A percentile compares a stretch with the other conserved stretches of the same genome.
These are phyloP conservation scores for Drosophila kanekoi DNA, from an alignment of 2,888 invertebrate species.

Conservation along the genomic window DNA sequence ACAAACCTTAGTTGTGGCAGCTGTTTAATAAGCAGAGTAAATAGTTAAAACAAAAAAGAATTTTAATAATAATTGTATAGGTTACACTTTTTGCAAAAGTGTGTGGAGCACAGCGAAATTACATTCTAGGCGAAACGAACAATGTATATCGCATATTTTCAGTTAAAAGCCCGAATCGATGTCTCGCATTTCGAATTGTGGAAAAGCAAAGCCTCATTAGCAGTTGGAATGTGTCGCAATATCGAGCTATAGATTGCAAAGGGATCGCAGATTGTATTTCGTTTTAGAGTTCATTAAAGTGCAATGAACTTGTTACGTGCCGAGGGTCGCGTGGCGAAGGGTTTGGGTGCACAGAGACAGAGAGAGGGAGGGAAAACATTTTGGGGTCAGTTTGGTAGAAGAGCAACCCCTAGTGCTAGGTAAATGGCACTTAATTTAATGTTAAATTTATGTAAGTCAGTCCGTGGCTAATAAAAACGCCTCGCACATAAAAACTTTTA, in stretches of 20 bases:
- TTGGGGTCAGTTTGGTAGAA: conserved; percentile 44
- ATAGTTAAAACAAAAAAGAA: not conserved
- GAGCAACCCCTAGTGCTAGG: conserved; percentile 44
- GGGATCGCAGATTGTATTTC: conserved; percentile 41
- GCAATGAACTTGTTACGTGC: conserved; percentile 62
- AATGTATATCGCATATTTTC: not conserved
- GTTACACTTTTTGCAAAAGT: not conserved
- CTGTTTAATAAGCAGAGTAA: not conserved
- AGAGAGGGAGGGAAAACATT: conserved; percentile 6
- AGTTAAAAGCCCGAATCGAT: not conserved
- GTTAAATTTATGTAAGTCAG: conserved; percentile 74
- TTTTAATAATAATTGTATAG: not conserved
- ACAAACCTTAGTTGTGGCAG: not conserved
- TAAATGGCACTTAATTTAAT: conserved; percentile 76
- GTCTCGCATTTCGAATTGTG: not conserved
- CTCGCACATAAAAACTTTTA: conserved; percentile 46
- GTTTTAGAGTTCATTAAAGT: conserved; percentile 63
- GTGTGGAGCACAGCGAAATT: not conserved
- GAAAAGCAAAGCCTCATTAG: conserved; percentile 1
- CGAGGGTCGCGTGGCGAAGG: not conserved
- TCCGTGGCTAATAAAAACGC: conserved; percentile 69
- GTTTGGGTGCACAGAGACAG: not conserved
- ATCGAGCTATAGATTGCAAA: conserved; percentile 32
- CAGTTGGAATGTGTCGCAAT: conserved; percentile 14
- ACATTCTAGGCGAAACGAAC: not conserved